These are phyloP conservation scores for Allolobophora icterica DNA, from an alignment of 2,888 invertebrate genomes.

Conservation along the genomic window DNA sequence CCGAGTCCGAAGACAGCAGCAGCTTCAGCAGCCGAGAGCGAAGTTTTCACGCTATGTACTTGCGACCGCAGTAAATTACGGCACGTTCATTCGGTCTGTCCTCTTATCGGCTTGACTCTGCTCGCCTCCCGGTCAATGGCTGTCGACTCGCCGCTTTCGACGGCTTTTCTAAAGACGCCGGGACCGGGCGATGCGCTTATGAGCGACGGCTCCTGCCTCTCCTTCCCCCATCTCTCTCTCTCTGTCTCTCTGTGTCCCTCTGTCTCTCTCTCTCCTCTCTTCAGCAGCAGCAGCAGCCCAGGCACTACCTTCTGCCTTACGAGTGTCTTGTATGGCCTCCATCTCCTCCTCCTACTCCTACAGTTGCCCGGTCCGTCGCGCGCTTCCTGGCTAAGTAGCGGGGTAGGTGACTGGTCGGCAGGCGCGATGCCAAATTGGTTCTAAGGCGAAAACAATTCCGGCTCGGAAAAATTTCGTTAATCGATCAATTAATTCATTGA, in stretches of 20 bases:
- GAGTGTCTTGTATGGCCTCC: neutral
- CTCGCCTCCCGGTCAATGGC: neutral
- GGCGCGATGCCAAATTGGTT: neutral
- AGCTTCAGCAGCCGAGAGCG: too few relatives aligned
- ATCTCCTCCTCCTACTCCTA: neutral
- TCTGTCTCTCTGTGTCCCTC: neutral
- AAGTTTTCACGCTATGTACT: neutral
- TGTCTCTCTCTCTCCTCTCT: too few relatives aligned
- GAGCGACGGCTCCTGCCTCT: neutral
- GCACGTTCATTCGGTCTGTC: too few relatives aligned
- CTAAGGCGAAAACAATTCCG: neutral
- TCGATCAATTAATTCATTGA: too few relatives aligned
- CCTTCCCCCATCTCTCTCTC: neutral
- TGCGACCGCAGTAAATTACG: neutral
- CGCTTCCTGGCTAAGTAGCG: neutral
- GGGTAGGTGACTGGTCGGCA: neutral
- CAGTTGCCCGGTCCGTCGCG: neutral
- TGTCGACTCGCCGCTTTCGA: neutral
- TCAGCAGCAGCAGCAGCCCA: neutral
- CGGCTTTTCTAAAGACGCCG: slow-evolving; percentile 11
- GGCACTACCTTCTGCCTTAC: slow-evolving; percentile 1
- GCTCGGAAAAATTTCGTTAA: neutral
- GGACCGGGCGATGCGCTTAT: neutral
- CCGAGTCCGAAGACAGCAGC: too few relatives aligned
- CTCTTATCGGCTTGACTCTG: neutral